Base-by-base conservation (phyloP, 1,140 invertebrate species). In the Drosophila tropicalis region DNA sequence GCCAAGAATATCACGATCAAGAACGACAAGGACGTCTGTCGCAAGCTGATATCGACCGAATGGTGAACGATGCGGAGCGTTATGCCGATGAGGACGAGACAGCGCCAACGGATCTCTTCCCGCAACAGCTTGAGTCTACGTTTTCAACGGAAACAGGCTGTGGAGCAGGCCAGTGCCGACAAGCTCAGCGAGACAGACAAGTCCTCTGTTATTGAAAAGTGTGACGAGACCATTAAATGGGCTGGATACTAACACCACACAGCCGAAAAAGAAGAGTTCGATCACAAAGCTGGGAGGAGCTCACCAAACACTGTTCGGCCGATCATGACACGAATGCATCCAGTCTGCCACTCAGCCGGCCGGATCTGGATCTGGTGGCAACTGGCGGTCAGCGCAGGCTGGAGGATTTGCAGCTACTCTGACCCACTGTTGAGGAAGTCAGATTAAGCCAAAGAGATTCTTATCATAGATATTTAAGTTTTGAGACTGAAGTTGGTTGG, bases 11-110 rank as follows among this genome's bases (percentile, higher is more conserved):
- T 97, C 76, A 96, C 95, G 10, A 97, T 97, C 70, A 96, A 95
- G 36, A 97, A 97, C 86, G 96, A 97, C 91, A 97, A 97, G 86
- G 96, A 40, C 93, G 97, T 64, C 92, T 97, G 4, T 94, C 94
- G 9, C 96, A 97, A 84, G 95, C 96, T 32, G 96, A 97, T 72
- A 97, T 97, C 81, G 96, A 97, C 64, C 81, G 86, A 66, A 90
- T 90, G 86, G 83, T 90, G 7, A 79, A 71, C 67, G 86, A 90
- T 63, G 86, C 86, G 9, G 86, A 90, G 67, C 75, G 72, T 36
- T 90, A 87, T 58, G 83, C 81, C 13, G 93, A 93, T 29, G 94
- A 94, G 65, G 95, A 96, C 71, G 90, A 36, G 93, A 67, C 95
- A 96, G 79, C 94, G 94, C 47, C 94, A 95, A 25, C 93, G 94